Percentiles rank a stretch among this genome's conserved stretches.
Conservation (phyloP, 2,888 invertebrate genomes). For the Leucophora obtusa region DNA sequence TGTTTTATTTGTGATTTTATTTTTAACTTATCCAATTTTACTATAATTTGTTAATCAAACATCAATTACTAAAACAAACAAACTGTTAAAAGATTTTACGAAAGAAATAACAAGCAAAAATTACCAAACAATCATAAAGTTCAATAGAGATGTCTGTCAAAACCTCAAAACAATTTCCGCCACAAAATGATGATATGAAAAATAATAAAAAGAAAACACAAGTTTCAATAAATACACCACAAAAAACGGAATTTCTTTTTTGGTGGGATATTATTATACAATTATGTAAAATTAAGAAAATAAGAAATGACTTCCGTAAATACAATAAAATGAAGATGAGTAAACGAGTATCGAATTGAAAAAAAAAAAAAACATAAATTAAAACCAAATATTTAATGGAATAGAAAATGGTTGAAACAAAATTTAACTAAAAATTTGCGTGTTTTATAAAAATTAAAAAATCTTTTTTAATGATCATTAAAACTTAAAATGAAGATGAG, state of each 20-base stretch:
- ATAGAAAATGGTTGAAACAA: slow-evolving; percentile 25
- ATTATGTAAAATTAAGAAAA: slow-evolving; percentile 56
- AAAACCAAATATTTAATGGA: slow-evolving; percentile 54
- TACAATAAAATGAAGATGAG: slow-evolving; percentile 32
- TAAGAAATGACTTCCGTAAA: slow-evolving; percentile 44
- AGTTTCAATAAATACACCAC: slow-evolving; percentile 1
- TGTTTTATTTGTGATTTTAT: too few species aligned
- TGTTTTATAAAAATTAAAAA: slow-evolving; percentile 34
- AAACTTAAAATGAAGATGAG: slow-evolving; percentile 5
- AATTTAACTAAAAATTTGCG: slow-evolving; percentile 36
- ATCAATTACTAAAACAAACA: not conserved
- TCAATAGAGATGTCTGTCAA: slow-evolving; percentile 52
- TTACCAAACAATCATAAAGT: slow-evolving; percentile 27
- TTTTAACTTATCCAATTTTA: too few species aligned
- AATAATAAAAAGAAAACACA: slow-evolving; percentile 10
- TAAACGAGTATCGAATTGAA: slow-evolving; percentile 26
- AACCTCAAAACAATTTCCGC: slow-evolving; percentile 60
- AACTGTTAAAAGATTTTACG: slow-evolving; percentile 3
- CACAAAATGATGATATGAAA: slow-evolving; percentile 31
- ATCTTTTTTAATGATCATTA: slow-evolving; percentile 1
- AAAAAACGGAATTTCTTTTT: not conserved
- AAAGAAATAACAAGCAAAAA: slow-evolving; percentile 18
- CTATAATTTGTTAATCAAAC: not conserved
- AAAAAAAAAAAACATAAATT: slow-evolving; percentile 38
- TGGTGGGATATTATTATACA: slow-evolving; percentile 31